Percentiles rank a stretch among this genome's conserved stretches.
Evolutionary conservation across 2,888 invertebrate genomes (phyloP).

Genomic region (Lycophotia porphyrea): DNA sequence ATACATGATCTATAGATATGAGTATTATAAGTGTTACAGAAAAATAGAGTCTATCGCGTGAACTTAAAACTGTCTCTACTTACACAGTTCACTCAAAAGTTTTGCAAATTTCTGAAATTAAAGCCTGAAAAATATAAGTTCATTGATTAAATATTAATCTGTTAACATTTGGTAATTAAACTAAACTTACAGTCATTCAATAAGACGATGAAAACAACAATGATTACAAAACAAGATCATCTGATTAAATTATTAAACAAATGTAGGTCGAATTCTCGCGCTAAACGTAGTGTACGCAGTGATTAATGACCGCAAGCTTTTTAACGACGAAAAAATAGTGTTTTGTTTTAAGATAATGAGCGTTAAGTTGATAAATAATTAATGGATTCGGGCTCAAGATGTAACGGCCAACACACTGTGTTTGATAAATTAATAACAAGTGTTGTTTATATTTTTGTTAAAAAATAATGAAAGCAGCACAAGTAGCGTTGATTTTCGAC

Average conservation of each 20-base stretch:
- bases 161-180: conserved; percentile 1
- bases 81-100: not conserved
- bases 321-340: conserved; percentile 79
- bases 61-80: not conserved
- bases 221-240: conserved; percentile 45
- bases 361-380: conserved; percentile 84
- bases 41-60: not conserved
- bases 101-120: not conserved
- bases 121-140: not conserved
- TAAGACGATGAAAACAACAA: conserved; percentile 40
- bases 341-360: conserved; percentile 85
- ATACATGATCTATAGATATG: not conserved
- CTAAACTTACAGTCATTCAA: conserved; percentile 11
- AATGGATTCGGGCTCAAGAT: conserved; percentile 76
- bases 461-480: conserved; percentile 41
- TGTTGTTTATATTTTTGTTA: conserved; percentile 47
- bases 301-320: conserved; percentile 81
- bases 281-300: conserved; percentile 67
- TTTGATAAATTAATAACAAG: conserved; percentile 73
- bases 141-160: no score
- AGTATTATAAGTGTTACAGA: not conserved
- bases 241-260: conserved; percentile 62
- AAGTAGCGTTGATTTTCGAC: conserved; percentile 2
- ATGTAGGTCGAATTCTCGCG: conserved; percentile 60
- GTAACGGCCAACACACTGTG: conserved; percentile 65